A percentile compares a stretch with the other conserved stretches of the same genome.
Evolutionary conservation across 2,113 vertebrate genomes (phyloP).

Genomic region (Calidris pugnax): DNA sequence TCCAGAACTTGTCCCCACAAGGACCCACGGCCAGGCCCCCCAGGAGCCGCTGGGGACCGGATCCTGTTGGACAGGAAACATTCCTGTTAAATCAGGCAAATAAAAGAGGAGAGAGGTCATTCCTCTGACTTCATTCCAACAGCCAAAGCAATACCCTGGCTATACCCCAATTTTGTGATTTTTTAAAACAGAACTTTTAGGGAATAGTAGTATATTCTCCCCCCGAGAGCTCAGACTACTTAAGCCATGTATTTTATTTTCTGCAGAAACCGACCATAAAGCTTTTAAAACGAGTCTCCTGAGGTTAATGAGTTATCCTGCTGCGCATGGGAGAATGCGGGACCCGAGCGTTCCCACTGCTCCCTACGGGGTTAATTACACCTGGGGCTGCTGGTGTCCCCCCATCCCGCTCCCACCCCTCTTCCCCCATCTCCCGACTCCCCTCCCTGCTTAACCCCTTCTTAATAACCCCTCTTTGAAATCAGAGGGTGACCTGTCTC

Average conservation of each 20-base stretch:
- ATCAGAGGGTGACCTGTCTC: fast-evolving
- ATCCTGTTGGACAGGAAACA: not conserved
- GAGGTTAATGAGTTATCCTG: not conserved
- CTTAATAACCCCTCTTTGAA: not conserved
- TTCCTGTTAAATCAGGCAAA: not conserved
- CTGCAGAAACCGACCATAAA: not conserved
- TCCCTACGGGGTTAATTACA: not conserved
- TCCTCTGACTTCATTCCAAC: not conserved
- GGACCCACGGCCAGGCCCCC: not conserved
- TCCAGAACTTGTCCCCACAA: not conserved
- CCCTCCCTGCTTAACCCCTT: not conserved
- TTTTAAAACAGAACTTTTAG: not conserved
- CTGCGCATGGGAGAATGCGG: fast-evolving
- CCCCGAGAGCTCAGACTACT: not conserved
- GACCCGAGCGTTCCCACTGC: not conserved
- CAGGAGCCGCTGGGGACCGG: not conserved
- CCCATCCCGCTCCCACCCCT: fast-evolving
- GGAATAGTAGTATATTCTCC: not conserved
- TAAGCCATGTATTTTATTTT: not conserved
- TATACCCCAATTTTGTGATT: not conserved
- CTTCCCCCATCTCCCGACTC: too few relatives aligned
- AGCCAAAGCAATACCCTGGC: not conserved
- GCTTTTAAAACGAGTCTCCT: not conserved
- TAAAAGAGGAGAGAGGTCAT: not conserved
- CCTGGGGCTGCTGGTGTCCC: not conserved